Conservation (phyloP, 2,797 vertebrate species). For the Sardinella longiceps region DNA sequence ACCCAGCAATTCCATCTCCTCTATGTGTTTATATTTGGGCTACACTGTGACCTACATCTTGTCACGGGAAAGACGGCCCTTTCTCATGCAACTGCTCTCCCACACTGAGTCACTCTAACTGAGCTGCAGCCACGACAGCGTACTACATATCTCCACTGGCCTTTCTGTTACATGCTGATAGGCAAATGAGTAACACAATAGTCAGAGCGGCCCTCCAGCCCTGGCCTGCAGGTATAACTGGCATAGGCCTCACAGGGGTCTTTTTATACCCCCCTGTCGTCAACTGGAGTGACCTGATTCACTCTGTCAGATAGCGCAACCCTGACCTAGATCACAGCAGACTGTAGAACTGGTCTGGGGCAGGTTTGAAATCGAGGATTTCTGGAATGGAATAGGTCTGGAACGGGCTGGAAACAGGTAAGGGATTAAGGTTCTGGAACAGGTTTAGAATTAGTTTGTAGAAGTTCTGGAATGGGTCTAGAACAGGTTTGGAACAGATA, state of each 20-base stretch:
- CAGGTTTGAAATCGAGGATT: too few species aligned
- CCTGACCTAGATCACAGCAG: neutral
- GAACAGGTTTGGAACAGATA: too few species aligned
- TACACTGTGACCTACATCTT: neutral
- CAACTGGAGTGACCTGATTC: neutral
- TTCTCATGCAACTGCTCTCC: neutral
- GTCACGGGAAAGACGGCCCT: too few species aligned
- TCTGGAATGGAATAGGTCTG: too few species aligned
- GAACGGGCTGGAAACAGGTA: too few species aligned
- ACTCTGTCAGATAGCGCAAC: neutral
- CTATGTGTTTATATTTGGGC: neutral
- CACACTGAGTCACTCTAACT: neutral
- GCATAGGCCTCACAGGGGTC: neutral
- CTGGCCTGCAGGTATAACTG: neutral
- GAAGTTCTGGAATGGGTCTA: too few species aligned
- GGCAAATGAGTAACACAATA: neutral
- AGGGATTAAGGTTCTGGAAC: too few species aligned
- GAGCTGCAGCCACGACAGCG: neutral
- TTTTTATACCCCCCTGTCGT: neutral
- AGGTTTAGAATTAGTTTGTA: too few species aligned
- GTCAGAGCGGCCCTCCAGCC: neutral
- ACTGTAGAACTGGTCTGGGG: too few species aligned
- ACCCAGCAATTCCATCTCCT: neutral
- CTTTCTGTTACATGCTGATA: neutral
- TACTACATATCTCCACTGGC: neutral